Conservation (phyloP, 2,888 invertebrate species). For the Chydorus sphaericus region DNA sequence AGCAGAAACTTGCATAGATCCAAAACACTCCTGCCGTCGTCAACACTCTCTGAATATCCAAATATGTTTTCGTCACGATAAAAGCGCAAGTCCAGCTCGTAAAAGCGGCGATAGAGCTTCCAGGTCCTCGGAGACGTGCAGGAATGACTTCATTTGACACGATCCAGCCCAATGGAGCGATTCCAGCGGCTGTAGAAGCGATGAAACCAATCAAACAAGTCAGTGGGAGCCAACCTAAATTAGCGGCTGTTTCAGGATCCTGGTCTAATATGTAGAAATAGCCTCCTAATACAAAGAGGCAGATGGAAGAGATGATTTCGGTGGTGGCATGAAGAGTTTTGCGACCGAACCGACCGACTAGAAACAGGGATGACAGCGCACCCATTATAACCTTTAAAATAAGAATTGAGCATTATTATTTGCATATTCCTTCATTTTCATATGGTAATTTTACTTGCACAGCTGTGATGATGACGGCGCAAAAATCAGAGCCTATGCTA, state of each 20-base stretch:
- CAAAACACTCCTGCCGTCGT: slow-evolving; percentile 56
- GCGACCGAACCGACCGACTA: slow-evolving; percentile 68
- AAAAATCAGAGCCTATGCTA: not conserved
- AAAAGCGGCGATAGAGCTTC: slow-evolving; percentile 57
- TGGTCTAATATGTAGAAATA: slow-evolving; percentile 45
- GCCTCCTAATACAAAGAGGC: slow-evolving; percentile 50
- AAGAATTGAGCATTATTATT: too few relatives aligned
- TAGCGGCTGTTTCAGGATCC: slow-evolving; percentile 22
- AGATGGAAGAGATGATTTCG: slow-evolving; percentile 52
- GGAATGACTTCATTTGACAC: slow-evolving; percentile 65
- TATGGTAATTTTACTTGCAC: not conserved
- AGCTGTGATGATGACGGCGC: not conserved
- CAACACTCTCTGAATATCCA: slow-evolving; percentile 40
- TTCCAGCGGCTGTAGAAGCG: slow-evolving; percentile 61
- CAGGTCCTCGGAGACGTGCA: slow-evolving; percentile 51
- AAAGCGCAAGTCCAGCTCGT: slow-evolving; percentile 63
- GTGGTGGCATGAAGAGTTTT: slow-evolving; percentile 62
- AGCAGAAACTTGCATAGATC: slow-evolving; percentile 55
- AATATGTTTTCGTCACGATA: slow-evolving; percentile 27
- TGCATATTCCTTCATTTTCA: too few relatives aligned
- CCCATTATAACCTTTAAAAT: slow-evolving; percentile 31
- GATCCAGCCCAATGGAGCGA: slow-evolving; percentile 73
- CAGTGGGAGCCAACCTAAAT: slow-evolving; percentile 54
- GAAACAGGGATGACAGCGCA: slow-evolving; percentile 37
- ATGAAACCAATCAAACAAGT: slow-evolving; percentile 58